Base-by-base conservation (phyloP, 1,140 invertebrate species). In the Nasonia vitripennis region DNA sequence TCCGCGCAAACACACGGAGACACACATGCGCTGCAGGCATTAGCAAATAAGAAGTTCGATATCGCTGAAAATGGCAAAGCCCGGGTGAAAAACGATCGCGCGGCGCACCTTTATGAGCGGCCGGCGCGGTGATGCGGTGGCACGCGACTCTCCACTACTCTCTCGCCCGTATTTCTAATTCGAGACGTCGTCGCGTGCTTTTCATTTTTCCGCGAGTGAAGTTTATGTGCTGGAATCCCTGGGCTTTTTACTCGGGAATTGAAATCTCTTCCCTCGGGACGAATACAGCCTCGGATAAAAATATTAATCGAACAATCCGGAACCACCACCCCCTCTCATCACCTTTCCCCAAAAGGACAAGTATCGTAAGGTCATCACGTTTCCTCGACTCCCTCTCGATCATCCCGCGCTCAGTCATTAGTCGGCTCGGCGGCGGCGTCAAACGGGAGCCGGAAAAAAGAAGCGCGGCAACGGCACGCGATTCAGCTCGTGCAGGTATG, bases 11-110 rank as follows among this genome's bases (percentile, higher is more conserved):
- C 55, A 74, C 62, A 67, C 62, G 2, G 10, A 20, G 41, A 37
- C 2, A 20, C 62, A 17, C 45, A 48, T 11, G 9, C 20, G 41
- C 17, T 37, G 3, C 23, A 1, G 41, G 3, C 37, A 74, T 74
- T 80, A 80, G 78, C n/a, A 62, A 84, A 80, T 74, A 85, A 85
- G 70, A 74, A 80, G 34, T 75, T 81, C n/a, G 11, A n/a, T 31
- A 5, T 7, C 34, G 48, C 70, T 81, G 6, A n/a, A 80, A 80
- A 85, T 80, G 78, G 77, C 37, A 55, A 71, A 71, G 34, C 51
- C 37, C 34, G 6, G 37, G 34, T 75, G 71, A 78, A 68, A 77
- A 78, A 78, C 34, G 37, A 12, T n/a, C 20, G 12, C n/a, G 62
- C 74, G 75, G 75, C 82, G 67, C 67, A 23, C 82, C 82, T 84